Base-by-base conservation (phyloP, 1,140 invertebrate species). In the Vanessa tameamea region DNA sequence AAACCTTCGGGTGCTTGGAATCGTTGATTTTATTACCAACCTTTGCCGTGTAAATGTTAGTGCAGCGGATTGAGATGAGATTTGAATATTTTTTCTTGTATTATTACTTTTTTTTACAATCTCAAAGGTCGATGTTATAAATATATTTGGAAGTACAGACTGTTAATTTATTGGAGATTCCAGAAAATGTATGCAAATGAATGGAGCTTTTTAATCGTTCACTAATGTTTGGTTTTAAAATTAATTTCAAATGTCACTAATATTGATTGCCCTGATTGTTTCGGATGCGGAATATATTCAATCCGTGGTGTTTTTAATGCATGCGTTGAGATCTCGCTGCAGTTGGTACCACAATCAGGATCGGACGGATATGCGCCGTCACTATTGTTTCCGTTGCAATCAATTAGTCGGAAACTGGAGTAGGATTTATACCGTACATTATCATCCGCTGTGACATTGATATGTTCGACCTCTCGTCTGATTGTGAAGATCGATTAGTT, bases 331-430 rank as follows among this genome's bases (percentile, higher is more conserved):
- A 63, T 57, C 48, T 37, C 51, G 23, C 37, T 48, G 37, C 53
- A 50, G 47, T 66, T 57, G 55, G 68, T 47, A 69, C 68, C 69
- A 53, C 64, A 73, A 76, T 64, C 53, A 31, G 59, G 59, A 75
- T 70, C 57, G 26, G 51, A 51, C 75, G 77, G 79, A 81, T 77
- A 73, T 65, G 72, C 64, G 74, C 69, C 57, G 77, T 79, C 79
- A 73, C 64, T 53, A 72, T 75, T 75, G 77, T 73, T 77, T 79
- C 80, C 78, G 80, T 61, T 72, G 72, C 80, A 71, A 80, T 82
- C 80, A 78, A 82, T 82, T 80, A 80, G 69, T 76, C 61, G 50
- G 57, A 69, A 73, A 76, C 77, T 70, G 68, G 67, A 64, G 75
- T 63, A 64, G 64, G 73, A 73, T 80, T 77, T 77, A 78, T 73